These are phyloP conservation scores for Formica selysi DNA, from an alignment of 1,140 invertebrate genomes.

Conservation along the genomic window DNA sequence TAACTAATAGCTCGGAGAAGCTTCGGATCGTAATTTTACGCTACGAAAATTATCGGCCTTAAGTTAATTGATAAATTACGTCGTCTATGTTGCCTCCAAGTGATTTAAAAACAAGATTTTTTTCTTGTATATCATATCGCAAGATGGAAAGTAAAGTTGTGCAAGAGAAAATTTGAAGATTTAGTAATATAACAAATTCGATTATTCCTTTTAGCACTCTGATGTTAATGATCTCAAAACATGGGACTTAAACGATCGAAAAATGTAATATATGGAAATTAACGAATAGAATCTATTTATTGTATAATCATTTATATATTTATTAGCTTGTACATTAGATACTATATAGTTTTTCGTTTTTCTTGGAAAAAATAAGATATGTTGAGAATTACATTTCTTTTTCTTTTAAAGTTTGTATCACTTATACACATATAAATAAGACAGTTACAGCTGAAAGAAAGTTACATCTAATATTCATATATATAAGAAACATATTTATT, in stretches of 20 bases:
- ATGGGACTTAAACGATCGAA: slow-evolving; percentile 13
- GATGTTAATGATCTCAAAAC: slow-evolving; percentile 35
- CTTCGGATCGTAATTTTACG: neutral
- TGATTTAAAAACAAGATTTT: slow-evolving; percentile 1
- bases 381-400: slow-evolving; percentile 18
- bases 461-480: slow-evolving; percentile 29
- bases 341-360: slow-evolving; percentile 7
- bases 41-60: neutral
- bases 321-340: slow-evolving; percentile 39
- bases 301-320: slow-evolving; percentile 34
- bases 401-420: slow-evolving; percentile 16
- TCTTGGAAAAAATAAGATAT: slow-evolving; percentile 9
- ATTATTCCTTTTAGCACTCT: slow-evolving; percentile 4
- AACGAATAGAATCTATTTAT: slow-evolving; percentile 33
- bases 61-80: slow-evolving; percentile 18
- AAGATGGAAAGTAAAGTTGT: neutral
- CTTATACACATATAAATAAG: slow-evolving; percentile 29
- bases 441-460: neutral
- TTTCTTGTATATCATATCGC: neutral
- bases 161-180: neutral
- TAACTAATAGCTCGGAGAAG: slow-evolving; percentile 1
- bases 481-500: slow-evolving; percentile 35
- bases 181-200: slow-evolving; percentile 13
- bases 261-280: slow-evolving; percentile 42
- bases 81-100: slow-evolving; percentile 3